Percentiles rank a stretch among this genome's conserved stretches.
phyloP scores from a whole-genome alignment of 2,113 vertebrate species.

The Rhynchopsitta pachyrhyncha region DNA sequence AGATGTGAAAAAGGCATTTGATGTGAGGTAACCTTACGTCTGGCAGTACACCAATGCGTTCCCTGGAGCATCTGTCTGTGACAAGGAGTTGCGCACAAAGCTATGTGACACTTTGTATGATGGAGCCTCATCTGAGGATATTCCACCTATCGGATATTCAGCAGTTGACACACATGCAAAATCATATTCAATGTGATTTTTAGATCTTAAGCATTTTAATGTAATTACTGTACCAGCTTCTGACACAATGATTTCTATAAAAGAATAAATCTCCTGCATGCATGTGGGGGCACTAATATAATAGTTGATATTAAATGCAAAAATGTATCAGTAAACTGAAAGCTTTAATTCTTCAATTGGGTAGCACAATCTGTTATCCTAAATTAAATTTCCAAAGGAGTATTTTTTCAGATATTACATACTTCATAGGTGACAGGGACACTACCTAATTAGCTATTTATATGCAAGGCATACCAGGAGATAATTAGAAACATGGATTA shows the following conservation, averaged over 20 bases:
- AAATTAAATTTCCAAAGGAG: constrained; percentile 79
- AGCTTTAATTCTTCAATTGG: constrained; percentile 70
- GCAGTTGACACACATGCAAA: rapidly evolving
- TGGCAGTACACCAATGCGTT: neutral
- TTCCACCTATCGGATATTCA: neutral
- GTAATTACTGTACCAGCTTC: constrained; percentile 28
- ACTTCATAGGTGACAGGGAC: constrained; percentile 77
- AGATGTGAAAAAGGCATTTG: rapidly evolving
- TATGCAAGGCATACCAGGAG: constrained; percentile 78
- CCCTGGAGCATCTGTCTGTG: neutral
- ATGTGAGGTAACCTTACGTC: neutral
- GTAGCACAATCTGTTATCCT: constrained; percentile 73
- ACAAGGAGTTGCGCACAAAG: neutral
- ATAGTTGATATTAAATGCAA: constrained; percentile 64
- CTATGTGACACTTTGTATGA: rapidly evolving
- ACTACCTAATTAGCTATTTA: constrained; percentile 83
- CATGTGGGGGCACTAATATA: constrained; percentile 31
- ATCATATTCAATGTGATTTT: neutral
- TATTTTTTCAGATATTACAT: constrained; percentile 74
- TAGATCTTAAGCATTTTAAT: neutral
- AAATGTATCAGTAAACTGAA: constrained; percentile 59
- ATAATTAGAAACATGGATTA: constrained; percentile 84
- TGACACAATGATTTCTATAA: neutral
- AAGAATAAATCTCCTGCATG: neutral
- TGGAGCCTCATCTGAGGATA: neutral